Evolutionary conservation across 1,140 invertebrate genomes (phyloP), one percentile per base, ranked within the genome.

Genomic region (Gonioctena quinquepunctata): DNA sequence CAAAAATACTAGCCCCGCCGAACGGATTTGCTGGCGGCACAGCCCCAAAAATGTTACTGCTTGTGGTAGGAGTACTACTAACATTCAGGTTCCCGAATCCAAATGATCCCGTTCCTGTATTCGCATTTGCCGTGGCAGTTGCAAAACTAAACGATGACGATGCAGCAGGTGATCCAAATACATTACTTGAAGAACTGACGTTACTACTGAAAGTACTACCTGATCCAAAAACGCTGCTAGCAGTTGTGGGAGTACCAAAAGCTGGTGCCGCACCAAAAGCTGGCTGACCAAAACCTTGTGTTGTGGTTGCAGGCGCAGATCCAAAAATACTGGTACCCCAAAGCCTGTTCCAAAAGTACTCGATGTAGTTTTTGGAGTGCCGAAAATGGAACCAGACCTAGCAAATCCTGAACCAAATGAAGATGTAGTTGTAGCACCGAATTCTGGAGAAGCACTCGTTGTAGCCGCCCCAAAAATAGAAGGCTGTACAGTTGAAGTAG

Each of bases 1-100:
- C 21, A 42, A 42, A 42, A n/a, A 59, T 13, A 26, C n/a, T 59
- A 16, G 56, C n/a, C 13, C 57, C 57, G 4, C 62, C 69, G 28
- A 74, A 74, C 7, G 62, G 50, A 26, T 59, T 59, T 59, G 21
- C 21, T 25, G 11, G 13, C 33, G 54, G 7, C 21, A 3, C 23
- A 26, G 8, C 50, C 11, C 63, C 63, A 54, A 66, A 66, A 21
- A 66, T 52, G 23, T 28, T 68, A 33, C 26, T 68, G 5, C 62
- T 57, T 13, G 76, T 75, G 16, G 67, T 66, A n/a, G 62, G 3
- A 1, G 73, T 48, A 52, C 50, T 49, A 27, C 77, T 76, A 16
- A 79, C 64, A 69, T 64, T 75, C 22, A 79, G 64, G 69, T 62
- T 62, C 21, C 76, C 78, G 66, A 80, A 79, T 54, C 73, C 74